Percentiles rank a stretch among this genome's conserved stretches.
Conservation (phyloP, 2,797 vertebrate genomes). For the Parauchenoglanis ngamensis region DNA sequence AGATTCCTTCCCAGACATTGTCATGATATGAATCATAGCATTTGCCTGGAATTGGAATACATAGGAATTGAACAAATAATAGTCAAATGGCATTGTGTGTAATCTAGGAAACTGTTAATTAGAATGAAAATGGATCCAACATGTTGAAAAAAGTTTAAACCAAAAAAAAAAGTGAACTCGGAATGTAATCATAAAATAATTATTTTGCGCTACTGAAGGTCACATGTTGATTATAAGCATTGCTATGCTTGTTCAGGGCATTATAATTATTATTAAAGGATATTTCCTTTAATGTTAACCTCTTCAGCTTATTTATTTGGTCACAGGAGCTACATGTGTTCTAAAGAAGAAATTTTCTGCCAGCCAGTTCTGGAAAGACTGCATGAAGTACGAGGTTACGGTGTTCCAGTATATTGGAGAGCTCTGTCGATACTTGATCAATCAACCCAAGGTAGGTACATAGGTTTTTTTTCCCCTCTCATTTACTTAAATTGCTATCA, state of each 20-base stretch:
- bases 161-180: neutral
- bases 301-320: neutral
- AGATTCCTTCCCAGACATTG: neutral
- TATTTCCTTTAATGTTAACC: neutral
- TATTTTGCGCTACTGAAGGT: neutral
- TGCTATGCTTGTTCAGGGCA: neutral
- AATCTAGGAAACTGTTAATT: neutral
- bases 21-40: neutral
- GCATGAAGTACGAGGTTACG: constrained; percentile 78
- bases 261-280: neutral
- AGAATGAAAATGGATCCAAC: neutral
- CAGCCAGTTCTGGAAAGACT: constrained; percentile 88
- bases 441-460: constrained; percentile 78
- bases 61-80: neutral
- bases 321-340: constrained; percentile 84
- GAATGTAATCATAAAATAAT: neutral
- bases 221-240: neutral
- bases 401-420: constrained; percentile 92
- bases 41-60: neutral
- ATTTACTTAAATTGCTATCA: neutral
- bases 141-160: neutral
- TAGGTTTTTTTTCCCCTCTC: neutral
- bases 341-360: constrained; percentile 89
- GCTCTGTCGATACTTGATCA: constrained; percentile 87
- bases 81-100: neutral